Percentiles rank a stretch among this genome's conserved stretches.
These are phyloP conservation scores for Python bivittatus DNA, from an alignment of 2,113 vertebrate species.

Conservation along the genomic window DNA sequence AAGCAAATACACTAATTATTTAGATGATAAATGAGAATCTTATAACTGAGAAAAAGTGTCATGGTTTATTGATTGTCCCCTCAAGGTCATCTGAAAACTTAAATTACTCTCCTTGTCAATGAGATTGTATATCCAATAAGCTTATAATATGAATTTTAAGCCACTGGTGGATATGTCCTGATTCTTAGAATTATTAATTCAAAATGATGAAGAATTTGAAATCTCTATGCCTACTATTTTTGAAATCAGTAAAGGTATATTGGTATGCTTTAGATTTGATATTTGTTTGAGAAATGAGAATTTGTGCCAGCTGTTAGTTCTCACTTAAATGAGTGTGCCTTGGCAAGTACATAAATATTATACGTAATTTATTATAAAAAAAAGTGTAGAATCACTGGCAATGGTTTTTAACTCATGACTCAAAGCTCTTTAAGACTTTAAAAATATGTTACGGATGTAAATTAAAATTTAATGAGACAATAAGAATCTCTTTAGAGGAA, in stretches of 20 bases:
- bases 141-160: background rate
- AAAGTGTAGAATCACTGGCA: background rate
- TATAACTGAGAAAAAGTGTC: too few species aligned
- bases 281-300: slow-evolving; percentile 43
- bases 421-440: background rate
- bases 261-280: slow-evolving; percentile 13
- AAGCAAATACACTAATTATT: too few species aligned
- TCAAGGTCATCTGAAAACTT: background rate
- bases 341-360: slow-evolving; percentile 18
- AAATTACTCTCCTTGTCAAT: background rate
- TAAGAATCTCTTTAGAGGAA: slow-evolving; percentile 22
- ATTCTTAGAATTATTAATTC: background rate
- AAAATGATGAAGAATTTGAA: slow-evolving; percentile 28
- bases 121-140: background rate
- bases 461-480: slow-evolving; percentile 38
- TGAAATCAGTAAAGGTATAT: background rate
- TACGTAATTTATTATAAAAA: slow-evolving; percentile 25
- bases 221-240: background rate
- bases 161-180: background rate
- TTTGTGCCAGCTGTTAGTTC: slow-evolving; percentile 31
- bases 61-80: background rate
- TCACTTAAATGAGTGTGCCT: slow-evolving; percentile 15
- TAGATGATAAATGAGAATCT: too few species aligned
- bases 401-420: slow-evolving; percentile 25
- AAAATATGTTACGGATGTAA: slow-evolving; percentile 19